These are phyloP conservation scores for Allygus modestus DNA, from an alignment of 2,888 invertebrate genomes.

Conservation along the genomic window DNA sequence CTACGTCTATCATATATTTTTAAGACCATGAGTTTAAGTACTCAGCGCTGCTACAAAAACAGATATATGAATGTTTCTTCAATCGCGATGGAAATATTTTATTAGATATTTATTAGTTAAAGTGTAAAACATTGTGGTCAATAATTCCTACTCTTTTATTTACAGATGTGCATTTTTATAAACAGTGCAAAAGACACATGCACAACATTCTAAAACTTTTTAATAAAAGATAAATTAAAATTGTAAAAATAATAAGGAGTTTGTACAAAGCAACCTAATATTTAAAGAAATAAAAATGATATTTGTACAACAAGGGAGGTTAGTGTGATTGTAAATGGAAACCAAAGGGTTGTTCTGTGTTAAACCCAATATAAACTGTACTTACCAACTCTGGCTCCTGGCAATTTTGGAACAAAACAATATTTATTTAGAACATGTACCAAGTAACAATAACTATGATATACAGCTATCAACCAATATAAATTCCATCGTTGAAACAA, in stretches of 20 bases:
- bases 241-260: background rate
- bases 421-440: background rate
- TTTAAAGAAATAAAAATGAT: conserved; percentile 65
- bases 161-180: background rate
- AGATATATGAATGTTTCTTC: no score
- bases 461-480: no score
- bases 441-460: no score
- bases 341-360: background rate
- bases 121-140: no score
- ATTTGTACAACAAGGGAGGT: conserved; percentile 14
- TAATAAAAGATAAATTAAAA: background rate
- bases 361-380: conserved; percentile 66
- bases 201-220: background rate
- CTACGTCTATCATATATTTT: no score
- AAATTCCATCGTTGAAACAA: no score
- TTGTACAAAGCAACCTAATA: background rate
- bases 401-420: conserved; percentile 67
- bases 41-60: no score
- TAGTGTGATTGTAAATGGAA: background rate
- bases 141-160: no score
- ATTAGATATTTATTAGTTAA: no score
- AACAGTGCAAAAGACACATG: background rate
- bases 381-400: conserved; percentile 76
- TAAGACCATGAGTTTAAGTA: no score
- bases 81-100: no score